Evolutionary conservation across 2,113 vertebrate genomes (phyloP).

Genomic region (Amazona guildingii): DNA sequence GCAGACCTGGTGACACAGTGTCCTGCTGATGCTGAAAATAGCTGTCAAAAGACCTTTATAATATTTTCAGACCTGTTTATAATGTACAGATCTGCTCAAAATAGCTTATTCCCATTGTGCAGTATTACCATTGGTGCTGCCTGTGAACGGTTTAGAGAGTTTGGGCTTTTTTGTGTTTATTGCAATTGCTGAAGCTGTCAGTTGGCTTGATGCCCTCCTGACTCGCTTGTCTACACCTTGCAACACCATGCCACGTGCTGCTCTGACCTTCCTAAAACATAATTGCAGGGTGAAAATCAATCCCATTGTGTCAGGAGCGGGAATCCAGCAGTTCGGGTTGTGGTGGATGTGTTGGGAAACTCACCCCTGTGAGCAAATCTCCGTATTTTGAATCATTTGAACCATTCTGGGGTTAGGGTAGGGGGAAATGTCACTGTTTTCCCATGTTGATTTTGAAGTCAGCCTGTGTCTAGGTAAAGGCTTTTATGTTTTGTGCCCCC

Average conservation of each 20-base stretch:
- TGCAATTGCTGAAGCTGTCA: neutral
- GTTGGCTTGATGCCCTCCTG: neutral
- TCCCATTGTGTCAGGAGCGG: neutral
- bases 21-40: neutral
- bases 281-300: neutral
- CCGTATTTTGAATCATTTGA: neutral
- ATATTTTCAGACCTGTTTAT: neutral
- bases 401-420: neutral
- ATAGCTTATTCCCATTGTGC: fast-evolving
- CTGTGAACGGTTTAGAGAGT: neutral
- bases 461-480: neutral
- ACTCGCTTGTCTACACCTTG: neutral
- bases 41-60: neutral
- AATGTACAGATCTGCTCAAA: neutral
- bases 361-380: neutral
- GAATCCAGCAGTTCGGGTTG: neutral
- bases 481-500: neutral
- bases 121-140: neutral
- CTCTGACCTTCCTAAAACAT: neutral
- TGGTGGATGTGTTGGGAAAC: neutral
- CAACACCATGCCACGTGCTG: neutral
- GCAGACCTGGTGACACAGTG: neutral
- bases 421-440: neutral
- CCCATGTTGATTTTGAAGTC: neutral
- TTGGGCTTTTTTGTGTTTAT: neutral